These are phyloP conservation scores for Tonatia bakeri DNA, from an alignment of 2,113 vertebrate genomes.

Conservation along the genomic window DNA sequence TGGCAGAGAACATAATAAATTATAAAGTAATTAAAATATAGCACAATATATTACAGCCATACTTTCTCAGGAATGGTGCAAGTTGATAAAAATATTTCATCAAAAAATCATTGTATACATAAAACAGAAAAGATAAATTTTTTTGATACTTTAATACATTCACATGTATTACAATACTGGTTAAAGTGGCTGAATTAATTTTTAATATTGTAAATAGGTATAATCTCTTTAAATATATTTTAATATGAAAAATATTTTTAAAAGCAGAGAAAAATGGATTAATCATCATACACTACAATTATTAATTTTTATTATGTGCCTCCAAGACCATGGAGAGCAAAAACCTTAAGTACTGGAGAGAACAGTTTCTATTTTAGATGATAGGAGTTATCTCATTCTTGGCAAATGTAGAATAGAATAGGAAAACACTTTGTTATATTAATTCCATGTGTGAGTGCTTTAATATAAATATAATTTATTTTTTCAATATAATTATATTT, in stretches of 20 bases:
- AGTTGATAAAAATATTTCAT: slow-evolving; percentile 29
- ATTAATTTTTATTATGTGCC: slow-evolving; percentile 36
- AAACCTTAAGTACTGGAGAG: slow-evolving; percentile 10
- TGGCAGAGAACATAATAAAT: background rate
- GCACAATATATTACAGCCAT: background rate
- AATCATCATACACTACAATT: background rate
- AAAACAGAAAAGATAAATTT: background rate
- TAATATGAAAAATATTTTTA: background rate
- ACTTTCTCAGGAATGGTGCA: background rate
- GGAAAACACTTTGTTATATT: slow-evolving; percentile 37
- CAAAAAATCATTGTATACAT: slow-evolving; percentile 31
- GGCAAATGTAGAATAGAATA: slow-evolving; percentile 39
- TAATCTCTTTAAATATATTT: background rate
- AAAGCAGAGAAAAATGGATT: background rate
- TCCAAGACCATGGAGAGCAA: background rate
- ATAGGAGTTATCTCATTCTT: slow-evolving; percentile 30
- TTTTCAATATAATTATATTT: slow-evolving; percentile 55
- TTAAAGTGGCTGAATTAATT: background rate
- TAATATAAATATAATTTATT: slow-evolving; percentile 40
- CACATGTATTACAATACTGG: background rate
- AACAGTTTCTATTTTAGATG: slow-evolving; percentile 41
- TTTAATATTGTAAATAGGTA: background rate
- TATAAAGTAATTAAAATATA: slow-evolving; percentile 32
- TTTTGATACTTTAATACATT: background rate
- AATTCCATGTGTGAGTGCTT: slow-evolving; percentile 40